These are phyloP conservation scores for Stomatorhinus walkeri DNA, from an alignment of 2,797 vertebrate genomes.

Conservation along the genomic window DNA sequence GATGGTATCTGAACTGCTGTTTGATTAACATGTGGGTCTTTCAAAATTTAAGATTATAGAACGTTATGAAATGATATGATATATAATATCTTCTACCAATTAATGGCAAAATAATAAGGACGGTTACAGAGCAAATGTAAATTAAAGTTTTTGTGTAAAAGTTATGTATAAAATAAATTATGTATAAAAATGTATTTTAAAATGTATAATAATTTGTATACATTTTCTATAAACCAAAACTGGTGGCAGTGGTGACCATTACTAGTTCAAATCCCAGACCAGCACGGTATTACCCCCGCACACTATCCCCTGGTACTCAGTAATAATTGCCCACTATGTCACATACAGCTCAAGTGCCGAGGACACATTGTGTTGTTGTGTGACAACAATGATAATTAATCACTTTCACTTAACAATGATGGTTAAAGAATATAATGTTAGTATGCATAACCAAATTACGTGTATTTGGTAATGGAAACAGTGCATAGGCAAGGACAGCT, in stretches of 20 bases:
- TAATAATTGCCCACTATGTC: not conserved
- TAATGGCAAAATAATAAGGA: not conserved
- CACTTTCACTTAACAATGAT: not conserved
- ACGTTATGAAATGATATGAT: not conserved
- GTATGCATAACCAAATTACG: not conserved
- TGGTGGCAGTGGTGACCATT: not conserved
- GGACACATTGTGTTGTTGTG: not conserved
- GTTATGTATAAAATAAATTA: not conserved
- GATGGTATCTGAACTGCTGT: not conserved
- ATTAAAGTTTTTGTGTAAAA: not conserved
- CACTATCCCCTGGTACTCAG: not conserved
- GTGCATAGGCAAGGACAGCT: not conserved
- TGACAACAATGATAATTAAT: not conserved
- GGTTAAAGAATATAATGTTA: not conserved
- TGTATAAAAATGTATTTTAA: not conserved
- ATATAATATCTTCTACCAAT: not conserved
- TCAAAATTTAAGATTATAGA: not conserved
- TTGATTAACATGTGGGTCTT: not conserved
- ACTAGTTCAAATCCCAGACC: not conserved
- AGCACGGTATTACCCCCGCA: not conserved
- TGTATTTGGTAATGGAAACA: not conserved
- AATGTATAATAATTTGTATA: not conserved
- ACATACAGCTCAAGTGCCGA: not conserved
- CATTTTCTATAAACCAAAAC: not conserved
- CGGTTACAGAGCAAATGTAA: not conserved